Evolutionary conservation across 2,888 invertebrate genomes (phyloP).

Genomic region (Syrista parreyssii): DNA sequence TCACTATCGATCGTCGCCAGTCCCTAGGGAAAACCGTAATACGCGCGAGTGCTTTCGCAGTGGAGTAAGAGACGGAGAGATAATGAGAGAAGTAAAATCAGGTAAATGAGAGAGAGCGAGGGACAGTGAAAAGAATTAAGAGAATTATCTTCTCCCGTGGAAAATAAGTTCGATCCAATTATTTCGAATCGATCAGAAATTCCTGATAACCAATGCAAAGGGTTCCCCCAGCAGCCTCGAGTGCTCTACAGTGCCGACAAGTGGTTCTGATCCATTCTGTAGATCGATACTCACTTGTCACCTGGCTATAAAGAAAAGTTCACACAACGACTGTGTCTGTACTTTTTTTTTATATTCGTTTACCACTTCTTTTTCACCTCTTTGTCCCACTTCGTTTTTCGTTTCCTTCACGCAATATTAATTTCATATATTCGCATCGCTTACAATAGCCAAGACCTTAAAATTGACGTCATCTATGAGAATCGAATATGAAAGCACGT

Average conservation of each 20-base stretch:
- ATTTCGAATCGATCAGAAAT: not conserved
- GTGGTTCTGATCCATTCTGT: not conserved
- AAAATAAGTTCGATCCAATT: not conserved
- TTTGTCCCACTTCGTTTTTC: not conserved
- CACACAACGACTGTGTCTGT: not conserved
- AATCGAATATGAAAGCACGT: not conserved
- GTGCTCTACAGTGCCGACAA: too few relatives aligned
- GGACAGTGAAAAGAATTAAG: slow-evolving; percentile 3
- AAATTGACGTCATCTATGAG: not conserved
- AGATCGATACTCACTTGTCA: not conserved
- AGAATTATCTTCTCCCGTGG: not conserved
- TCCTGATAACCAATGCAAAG: not conserved
- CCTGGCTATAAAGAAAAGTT: not conserved
- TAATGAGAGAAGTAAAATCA: not conserved
- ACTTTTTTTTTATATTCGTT: not conserved
- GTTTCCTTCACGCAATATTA: not conserved
- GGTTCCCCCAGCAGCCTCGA: too few relatives aligned
- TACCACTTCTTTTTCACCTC: not conserved
- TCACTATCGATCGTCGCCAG: slow-evolving; percentile 28
- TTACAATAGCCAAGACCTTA: not conserved
- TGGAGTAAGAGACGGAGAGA: not conserved
- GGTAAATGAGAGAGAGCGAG: slow-evolving; percentile 8
- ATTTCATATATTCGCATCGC: not conserved
- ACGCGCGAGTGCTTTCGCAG: slow-evolving; percentile 22
- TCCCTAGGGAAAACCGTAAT: slow-evolving; percentile 5